Evolutionary conservation across 2,113 vertebrate genomes (phyloP), one percentile per base, ranked within the genome.

Genomic region (Coptodon bakossiorum): DNA sequence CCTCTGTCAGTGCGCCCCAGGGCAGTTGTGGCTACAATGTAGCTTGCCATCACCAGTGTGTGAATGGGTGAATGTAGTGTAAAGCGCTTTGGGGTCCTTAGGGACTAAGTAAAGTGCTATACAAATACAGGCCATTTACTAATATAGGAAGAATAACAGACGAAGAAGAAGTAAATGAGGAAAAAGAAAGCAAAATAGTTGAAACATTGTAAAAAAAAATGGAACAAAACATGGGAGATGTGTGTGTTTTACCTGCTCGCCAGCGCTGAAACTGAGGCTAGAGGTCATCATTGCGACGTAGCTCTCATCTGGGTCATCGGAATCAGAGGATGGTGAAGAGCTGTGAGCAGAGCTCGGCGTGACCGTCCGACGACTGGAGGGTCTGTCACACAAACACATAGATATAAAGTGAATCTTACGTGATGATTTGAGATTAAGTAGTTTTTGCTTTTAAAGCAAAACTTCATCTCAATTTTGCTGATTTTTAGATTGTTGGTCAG

Each of bases 241-340:
- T 34, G n/a, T 7, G 4, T 27, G 7, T 40, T 17, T 86, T 97
- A 98, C 98, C 53, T 93, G 71, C 87, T 98, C 97, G 81, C 97
- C 98, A 22, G 95, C 76, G 34, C 97, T 92, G 52, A 89, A 89
- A 24, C 90, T 96, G 71, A 97, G 95, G 95, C 93, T 97, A 88
- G 97, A 96, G 82, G 93, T 93, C 8, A 97, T 97, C 98, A 99
- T 98, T 94, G 98, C 93, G 11, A 98, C 97, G 29, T 98, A 98
- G 93, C 94, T 98, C 88, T 98, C 98, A 27, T 98, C 97, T 3
- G 96, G 97, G 91, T 98, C 98, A 0, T 98, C 98, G 0, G 98
- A 98, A 91, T 99, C 98, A 16, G 98, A 98, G 92, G 97, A 98
- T 6, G 97, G 98, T 50, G 98, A 97, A 27, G 97, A 98, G 95